Base-by-base conservation (phyloP, 2,888 invertebrate species). In the Thera obeliscata region DNA sequence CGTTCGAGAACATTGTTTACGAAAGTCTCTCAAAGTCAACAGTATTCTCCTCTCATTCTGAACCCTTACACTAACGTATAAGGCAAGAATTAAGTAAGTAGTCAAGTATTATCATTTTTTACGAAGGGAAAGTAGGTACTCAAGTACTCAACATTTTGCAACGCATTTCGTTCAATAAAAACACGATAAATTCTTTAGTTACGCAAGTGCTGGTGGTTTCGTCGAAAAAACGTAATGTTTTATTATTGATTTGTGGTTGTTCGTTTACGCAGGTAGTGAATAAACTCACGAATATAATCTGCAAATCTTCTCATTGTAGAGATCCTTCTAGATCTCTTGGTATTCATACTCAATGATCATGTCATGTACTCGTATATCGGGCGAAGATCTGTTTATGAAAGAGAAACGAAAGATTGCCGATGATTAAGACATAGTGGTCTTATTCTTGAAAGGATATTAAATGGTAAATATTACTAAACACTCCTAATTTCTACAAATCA, bases 41-140 rank as follows among this genome's bases (percentile, higher is more conserved):
- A 46, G 9, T 46, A 46, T 46, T 1, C 9, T 46, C 43, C 43
- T 46, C 43, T 46, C 43, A 9, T 46, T 9, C 43, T 7, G 43
- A 43, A 43, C 7, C 43, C 43, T 46, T 46, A 46, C 43, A 46
- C 43, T 46, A 9, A 38, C 38, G n/a, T 56, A 38, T 41, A 56
- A 56, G 56, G 56, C 38, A 38, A 56, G 56, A 55, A n/a, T n/a
- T n/a, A n/a, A n/a, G n/a, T n/a, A n/a, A n/a, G n/a, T n/a, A n/a
- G n/a, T n/a, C n/a, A n/a, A 36, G 55, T 55, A 55, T 43, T 43
- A 41, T 56, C n/a, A 36, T 56, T 56, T 7, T 56, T 56, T 56
- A 41, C 56, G 41, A 56, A 56, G 56, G 56, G 56, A 56, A 56
- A 56, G 56, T n/a, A 52, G 52, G 52, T 52, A 52, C 36, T 56